Evolutionary conservation across 1,140 invertebrate genomes (phyloP).

Genomic region (Euura lappo): DNA sequence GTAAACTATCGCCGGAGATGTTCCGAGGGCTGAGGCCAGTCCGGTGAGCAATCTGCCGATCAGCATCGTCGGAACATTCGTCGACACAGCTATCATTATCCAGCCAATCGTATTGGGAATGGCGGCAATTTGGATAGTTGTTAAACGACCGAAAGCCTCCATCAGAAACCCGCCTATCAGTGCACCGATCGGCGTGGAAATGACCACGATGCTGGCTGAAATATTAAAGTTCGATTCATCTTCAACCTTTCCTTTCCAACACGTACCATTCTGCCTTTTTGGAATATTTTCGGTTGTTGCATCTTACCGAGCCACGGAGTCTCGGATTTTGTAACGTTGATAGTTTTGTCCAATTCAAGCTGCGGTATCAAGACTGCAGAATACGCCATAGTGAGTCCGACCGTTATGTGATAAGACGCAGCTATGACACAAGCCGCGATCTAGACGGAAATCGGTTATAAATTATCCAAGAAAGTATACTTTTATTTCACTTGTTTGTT

Average conservation of each 20-base stretch:
- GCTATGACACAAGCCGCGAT: slow-evolving; percentile 62
- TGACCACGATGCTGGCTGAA: slow-evolving; percentile 64
- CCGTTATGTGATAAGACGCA: slow-evolving; percentile 64
- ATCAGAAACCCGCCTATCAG: slow-evolving; percentile 65
- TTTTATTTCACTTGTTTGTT: too few relatives aligned
- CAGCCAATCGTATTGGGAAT: slow-evolving; percentile 70
- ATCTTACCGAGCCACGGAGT: slow-evolving; percentile 62
- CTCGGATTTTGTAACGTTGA: slow-evolving; percentile 52
- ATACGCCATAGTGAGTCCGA: slow-evolving; percentile 64
- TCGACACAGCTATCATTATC: slow-evolving; percentile 64
- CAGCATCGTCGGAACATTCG: slow-evolving; percentile 60
- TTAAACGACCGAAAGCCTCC: slow-evolving; percentile 68
- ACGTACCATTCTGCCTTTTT: background rate
- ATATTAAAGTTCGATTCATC: slow-evolving; percentile 27
- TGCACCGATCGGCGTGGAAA: slow-evolving; percentile 63
- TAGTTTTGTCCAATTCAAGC: slow-evolving; percentile 50
- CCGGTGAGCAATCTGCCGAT: slow-evolving; percentile 70
- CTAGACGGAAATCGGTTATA: slow-evolving; percentile 35
- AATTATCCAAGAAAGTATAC: background rate
- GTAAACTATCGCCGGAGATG: slow-evolving; percentile 67
- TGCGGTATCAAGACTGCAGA: slow-evolving; percentile 65
- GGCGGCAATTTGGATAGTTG: slow-evolving; percentile 65
- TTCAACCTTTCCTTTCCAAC: background rate
- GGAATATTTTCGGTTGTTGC: background rate
- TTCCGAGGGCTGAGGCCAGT: slow-evolving; percentile 61